Percentiles rank a stretch among this genome's conserved stretches.
These are phyloP conservation scores for Struthio camelus DNA, from an alignment of 2,113 vertebrate species.

Conservation along the genomic window DNA sequence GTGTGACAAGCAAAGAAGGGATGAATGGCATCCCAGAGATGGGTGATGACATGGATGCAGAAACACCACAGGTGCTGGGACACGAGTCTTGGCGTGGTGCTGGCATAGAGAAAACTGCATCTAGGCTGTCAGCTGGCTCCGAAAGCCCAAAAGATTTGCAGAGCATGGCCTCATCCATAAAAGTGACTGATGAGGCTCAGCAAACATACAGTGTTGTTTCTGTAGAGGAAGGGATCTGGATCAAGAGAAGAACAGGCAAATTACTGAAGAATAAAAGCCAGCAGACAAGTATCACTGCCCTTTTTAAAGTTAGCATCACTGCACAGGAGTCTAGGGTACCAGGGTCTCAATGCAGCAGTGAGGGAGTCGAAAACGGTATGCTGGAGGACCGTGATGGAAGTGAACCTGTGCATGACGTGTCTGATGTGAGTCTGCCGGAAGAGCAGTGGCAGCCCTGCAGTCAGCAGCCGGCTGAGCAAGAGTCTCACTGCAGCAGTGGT, in stretches of 20 bases:
- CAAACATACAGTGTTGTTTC: neutral
- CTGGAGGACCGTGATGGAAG: accelerated
- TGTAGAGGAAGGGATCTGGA: neutral
- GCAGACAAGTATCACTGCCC: neutral
- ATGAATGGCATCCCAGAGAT: accelerated
- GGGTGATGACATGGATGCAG: accelerated
- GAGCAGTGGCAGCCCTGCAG: too few relatives aligned
- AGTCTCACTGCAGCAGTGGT: neutral
- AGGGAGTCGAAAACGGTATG: neutral
- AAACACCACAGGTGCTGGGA: neutral
- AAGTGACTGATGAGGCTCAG: neutral
- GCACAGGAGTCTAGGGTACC: accelerated
- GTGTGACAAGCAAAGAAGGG: neutral
- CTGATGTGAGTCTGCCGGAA: neutral
- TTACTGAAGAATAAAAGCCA: neutral
- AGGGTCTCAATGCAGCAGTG: neutral
- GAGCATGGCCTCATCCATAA: accelerated
- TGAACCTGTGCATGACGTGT: accelerated
- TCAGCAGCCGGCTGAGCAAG: neutral
- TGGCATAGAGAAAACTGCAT: neutral
- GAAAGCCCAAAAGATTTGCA: neutral
- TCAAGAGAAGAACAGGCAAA: neutral
- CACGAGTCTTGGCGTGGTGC: accelerated
- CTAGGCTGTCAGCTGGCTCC: neutral
- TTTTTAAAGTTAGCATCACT: neutral